Evolutionary conservation across 2,113 vertebrate species (phyloP).

Genomic region (Piaya cayana): DNA sequence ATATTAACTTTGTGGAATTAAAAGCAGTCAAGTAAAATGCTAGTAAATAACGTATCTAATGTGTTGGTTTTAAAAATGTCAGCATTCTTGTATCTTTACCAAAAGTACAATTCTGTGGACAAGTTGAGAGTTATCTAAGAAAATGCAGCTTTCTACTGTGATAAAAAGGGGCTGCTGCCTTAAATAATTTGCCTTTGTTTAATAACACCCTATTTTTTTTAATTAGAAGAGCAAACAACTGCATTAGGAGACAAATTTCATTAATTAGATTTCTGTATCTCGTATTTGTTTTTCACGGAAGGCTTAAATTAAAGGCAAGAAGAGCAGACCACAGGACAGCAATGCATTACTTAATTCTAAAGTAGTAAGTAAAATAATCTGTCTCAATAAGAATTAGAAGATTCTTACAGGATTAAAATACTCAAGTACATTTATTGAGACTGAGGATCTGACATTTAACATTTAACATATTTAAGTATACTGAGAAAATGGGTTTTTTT

Average conservation of each 20-base stretch:
- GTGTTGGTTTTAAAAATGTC: slow-evolving; percentile 29
- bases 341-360: background rate
- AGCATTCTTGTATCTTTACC: background rate
- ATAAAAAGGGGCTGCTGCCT: background rate
- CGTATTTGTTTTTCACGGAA: background rate
- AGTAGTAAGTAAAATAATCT: background rate
- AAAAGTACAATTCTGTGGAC: background rate
- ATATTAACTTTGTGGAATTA: background rate
- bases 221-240: background rate
- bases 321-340: background rate
- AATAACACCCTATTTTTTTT: background rate
- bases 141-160: background rate
- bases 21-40: slow-evolving; percentile 21
- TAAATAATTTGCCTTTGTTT: background rate
- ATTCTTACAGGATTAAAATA: background rate
- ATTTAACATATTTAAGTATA: background rate
- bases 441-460: background rate
- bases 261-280: background rate
- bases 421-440: background rate
- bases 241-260: background rate
- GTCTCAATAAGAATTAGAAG: background rate
- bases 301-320: background rate
- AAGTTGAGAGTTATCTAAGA: background rate
- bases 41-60: background rate
- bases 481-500: background rate